A percentile compares a stretch with the other conserved stretches of the same genome.
These are phyloP conservation scores for Saccostrea glomerata DNA, from an alignment of 1,140 invertebrate species.

Conservation along the genomic window DNA sequence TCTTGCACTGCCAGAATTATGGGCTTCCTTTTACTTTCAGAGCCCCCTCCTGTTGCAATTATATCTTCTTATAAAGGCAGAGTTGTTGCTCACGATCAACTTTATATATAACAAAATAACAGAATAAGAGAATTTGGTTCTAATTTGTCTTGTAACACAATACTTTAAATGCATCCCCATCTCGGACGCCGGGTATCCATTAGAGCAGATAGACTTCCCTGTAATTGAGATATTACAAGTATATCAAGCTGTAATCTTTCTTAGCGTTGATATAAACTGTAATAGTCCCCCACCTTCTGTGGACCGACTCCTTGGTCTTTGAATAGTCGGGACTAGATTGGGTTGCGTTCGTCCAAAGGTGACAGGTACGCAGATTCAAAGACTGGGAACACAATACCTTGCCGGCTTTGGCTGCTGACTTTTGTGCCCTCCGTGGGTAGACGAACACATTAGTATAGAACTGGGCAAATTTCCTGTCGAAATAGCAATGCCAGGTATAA, in stretches of 20 bases:
- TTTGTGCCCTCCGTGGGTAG: background rate
- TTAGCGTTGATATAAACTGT: background rate
- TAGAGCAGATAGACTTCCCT: background rate
- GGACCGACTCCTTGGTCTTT: background rate
- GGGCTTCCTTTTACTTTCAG: background rate
- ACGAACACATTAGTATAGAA: slow-evolving; percentile 12
- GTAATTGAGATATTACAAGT: slow-evolving; percentile 28
- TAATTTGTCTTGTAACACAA: background rate
- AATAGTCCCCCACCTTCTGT: background rate
- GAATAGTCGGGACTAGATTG: background rate
- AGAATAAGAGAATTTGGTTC: background rate
- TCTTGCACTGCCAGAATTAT: background rate
- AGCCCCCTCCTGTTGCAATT: slow-evolving; percentile 11
- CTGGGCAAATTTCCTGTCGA: background rate
- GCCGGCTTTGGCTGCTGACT: background rate
- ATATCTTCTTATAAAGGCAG: background rate
- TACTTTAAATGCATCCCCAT: slow-evolving; percentile 25
- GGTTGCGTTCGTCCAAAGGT: slow-evolving; percentile 16
- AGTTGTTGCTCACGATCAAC: background rate
- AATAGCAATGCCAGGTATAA: background rate
- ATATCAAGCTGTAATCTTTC: background rate
- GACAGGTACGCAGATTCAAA: background rate
- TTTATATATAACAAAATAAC: background rate
- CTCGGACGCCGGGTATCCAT: slow-evolving; percentile 13
- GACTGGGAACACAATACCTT: background rate